Conservation (phyloP, 2,797 vertebrate species). For the Tangara arthus region DNA sequence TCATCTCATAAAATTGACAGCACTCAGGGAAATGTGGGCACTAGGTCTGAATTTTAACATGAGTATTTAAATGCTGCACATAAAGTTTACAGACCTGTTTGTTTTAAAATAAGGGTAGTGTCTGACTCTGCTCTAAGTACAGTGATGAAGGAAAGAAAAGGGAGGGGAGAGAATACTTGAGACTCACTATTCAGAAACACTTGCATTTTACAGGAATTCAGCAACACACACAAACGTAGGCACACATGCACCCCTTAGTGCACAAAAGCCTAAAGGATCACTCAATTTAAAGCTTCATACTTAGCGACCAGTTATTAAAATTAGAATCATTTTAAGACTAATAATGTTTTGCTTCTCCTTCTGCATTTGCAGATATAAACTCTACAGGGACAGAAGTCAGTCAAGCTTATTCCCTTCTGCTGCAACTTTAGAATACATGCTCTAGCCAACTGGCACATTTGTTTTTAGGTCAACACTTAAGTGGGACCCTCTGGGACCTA, state of each 20-base stretch:
- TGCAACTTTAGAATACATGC: conserved; percentile 74
- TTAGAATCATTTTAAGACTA: conserved; percentile 72
- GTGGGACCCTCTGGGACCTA: conserved; percentile 73
- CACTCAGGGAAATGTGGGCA: conserved; percentile 69
- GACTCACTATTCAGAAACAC: conserved; percentile 57
- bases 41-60: conserved; percentile 75
- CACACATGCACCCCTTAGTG: conserved; percentile 8
- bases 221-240: not conserved
- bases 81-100: conserved; percentile 75
- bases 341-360: conserved; percentile 75
- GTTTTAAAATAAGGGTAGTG: conserved; percentile 74
- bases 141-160: conserved; percentile 39
- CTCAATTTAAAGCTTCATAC: conserved; percentile 30
- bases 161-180: conserved; percentile 28
- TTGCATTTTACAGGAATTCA: conserved; percentile 46
- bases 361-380: conserved; percentile 76
- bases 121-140: conserved; percentile 66
- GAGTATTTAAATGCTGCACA: conserved; percentile 76
- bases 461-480: conserved; percentile 83
- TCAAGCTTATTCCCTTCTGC: conserved; percentile 78
- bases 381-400: conserved; percentile 74
- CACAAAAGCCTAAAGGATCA: conserved; percentile 29
- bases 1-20: conserved; percentile 75
- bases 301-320: conserved; percentile 67
- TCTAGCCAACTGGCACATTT: conserved; percentile 77